Evolutionary conservation across 2,113 vertebrate species (phyloP), one percentile per base, ranked within the genome.

Genomic region (Oreochromis tanganicae): DNA sequence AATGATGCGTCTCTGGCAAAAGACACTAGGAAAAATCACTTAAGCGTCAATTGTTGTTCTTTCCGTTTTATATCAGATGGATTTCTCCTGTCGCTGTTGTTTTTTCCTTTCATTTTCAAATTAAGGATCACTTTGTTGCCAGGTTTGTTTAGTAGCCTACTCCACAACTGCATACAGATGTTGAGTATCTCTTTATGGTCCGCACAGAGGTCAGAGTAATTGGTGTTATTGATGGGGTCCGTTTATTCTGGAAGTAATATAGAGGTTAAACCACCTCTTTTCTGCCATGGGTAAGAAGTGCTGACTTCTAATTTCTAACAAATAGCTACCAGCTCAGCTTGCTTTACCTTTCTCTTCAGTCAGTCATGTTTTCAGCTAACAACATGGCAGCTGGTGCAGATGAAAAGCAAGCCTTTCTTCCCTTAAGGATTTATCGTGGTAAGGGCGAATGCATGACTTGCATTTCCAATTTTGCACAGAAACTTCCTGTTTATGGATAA

Each of bases 21-120:
- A 50, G 79, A 87, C 88, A 92, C 85, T 71, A 55, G 91, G 90
- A 89, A 93, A 93, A 93, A 86, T 82, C 80, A 55, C 84, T 92
- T 85, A 75, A 55, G 89, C 85, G 7, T 91, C 88, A 87, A 80
- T 89, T 93, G 88, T 94, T 91, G 91, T 89, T 95, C 86, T 93
- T 94, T 93, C 88, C 90, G 17, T 84, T 90, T 91, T 89, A 89
- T 95, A 95, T 95, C 94, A 92, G 91, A 93, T 92, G 43, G 54
- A 85, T 87, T 83, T 80, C 63, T 61, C 82, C 83, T 87, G 63
- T 91, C 29, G 7, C 55, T 90, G 92, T 94, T 93, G 88, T 90
- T 95, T 91, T 93, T 93, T 94, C 91, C 91, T 82, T 66, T 91
- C 80, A 89, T 95, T 95, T 94, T 94, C 91, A 87, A 89, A 93